Percentiles rank a stretch among this genome's conserved stretches.
These are phyloP conservation scores for Hypolimnas misippus DNA, from an alignment of 2,888 invertebrate genomes.

Conservation along the genomic window DNA sequence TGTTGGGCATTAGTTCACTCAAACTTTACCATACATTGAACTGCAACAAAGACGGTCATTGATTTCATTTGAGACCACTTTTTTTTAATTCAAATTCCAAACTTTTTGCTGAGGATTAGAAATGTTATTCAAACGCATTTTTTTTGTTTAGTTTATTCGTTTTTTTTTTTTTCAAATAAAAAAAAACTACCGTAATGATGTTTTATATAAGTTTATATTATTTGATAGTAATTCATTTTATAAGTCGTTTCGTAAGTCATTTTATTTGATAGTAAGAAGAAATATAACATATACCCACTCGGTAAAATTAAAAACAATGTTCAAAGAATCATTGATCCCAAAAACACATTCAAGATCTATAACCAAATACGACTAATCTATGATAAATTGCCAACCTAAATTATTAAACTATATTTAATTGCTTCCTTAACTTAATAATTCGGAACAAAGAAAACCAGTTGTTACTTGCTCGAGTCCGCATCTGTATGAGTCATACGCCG, in stretches of 20 bases:
- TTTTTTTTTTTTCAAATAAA: too few species aligned
- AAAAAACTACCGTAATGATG: too few species aligned
- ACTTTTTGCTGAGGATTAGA: not conserved
- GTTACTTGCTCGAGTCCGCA: constrained; percentile 20
- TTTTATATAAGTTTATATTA: too few species aligned
- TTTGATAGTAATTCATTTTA: too few species aligned
- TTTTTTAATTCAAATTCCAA: not conserved
- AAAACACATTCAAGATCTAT: too few species aligned
- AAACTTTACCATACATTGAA: not conserved
- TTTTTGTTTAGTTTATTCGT: too few species aligned
- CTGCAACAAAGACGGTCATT: not conserved
- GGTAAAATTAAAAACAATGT: too few species aligned
- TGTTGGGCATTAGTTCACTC: constrained; percentile 22
- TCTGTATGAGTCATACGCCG: constrained; percentile 41
- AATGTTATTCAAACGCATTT: too few species aligned
- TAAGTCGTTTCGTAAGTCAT: too few species aligned
- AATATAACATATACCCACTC: too few species aligned
- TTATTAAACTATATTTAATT: not conserved
- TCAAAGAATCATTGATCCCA: too few species aligned
- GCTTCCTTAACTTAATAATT: constrained; percentile 12
- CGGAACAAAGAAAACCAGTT: constrained; percentile 13
- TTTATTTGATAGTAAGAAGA: too few species aligned
- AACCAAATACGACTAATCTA: constrained; percentile 2
- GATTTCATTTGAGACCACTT: not conserved
- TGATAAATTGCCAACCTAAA: not conserved